Evolutionary conservation across 2,113 vertebrate species (phyloP).

Genomic region (Apteryx mantelli): DNA sequence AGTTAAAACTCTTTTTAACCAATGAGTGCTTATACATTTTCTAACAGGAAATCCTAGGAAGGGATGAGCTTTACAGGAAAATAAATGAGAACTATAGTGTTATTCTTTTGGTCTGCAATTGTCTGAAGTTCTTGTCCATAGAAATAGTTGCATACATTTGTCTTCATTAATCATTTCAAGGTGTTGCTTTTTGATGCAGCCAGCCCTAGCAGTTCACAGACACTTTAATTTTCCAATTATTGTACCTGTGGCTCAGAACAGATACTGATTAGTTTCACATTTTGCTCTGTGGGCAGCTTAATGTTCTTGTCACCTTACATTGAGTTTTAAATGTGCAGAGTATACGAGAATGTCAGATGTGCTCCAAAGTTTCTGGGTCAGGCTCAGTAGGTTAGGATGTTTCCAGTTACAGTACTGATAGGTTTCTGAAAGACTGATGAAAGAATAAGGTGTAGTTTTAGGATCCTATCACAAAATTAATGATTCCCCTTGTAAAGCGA

Average conservation of each 20-base stretch:
- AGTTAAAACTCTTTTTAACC: not conserved
- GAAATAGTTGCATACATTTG: conserved; percentile 72
- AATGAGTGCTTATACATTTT: not conserved
- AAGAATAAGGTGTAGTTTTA: conserved; percentile 17
- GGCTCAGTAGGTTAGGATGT: conserved; percentile 14
- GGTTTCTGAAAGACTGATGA: conserved; percentile 51
- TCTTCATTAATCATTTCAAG: conserved; percentile 80
- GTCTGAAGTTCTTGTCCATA: conserved; percentile 61
- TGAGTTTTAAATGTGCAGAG: conserved; percentile 65
- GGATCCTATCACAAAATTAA: not conserved
- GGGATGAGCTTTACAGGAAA: not conserved
- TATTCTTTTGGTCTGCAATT: conserved; percentile 8
- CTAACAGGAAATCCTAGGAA: not conserved
- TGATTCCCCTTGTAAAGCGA: not conserved
- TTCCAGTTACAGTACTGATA: not conserved
- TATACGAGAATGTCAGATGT: conserved; percentile 37
- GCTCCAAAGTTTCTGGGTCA: conserved; percentile 38
- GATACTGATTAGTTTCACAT: conserved; percentile 80
- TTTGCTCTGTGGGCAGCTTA: conserved; percentile 73
- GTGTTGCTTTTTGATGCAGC: conserved; percentile 64
- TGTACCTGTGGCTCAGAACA: conserved; percentile 71
- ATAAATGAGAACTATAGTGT: not conserved
- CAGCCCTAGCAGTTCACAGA: conserved; percentile 51
- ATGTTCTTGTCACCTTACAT: conserved; percentile 77
- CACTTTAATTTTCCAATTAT: conserved; percentile 73